Base-by-base conservation (phyloP, 2,888 invertebrate species). In the Didymodactylos carnosus region DNA sequence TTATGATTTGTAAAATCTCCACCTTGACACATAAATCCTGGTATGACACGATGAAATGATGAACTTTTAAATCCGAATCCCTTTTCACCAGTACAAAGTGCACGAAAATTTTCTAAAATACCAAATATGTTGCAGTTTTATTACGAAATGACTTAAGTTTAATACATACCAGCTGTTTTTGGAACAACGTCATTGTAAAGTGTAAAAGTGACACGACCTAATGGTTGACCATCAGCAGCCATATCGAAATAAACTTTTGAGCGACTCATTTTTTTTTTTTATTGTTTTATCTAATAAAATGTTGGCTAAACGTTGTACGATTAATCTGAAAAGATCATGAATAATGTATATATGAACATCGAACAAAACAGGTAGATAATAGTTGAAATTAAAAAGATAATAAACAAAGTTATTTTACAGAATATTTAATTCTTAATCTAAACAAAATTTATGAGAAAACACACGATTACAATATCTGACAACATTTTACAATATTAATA, bases 151-250 rank as follows among this genome's bases (percentile, higher is more conserved):
- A 71, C 25, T 19, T 71, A 10, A 4, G 13, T 46, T 41, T n/a
- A 29, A 72, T 71, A n/a, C n/a, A 72, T 76, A 78, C 78, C 80
- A 39, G 91, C 90, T 1, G 93, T 95, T 85, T 91, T 92, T 25
- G 94, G 94, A 73, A 92, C 92, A 69, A 93, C 90, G 84, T 94
- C 93, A 78, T 87, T 85, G 80, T 91, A 88, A 78, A 94, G 86
- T 35, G 27, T 62, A n/a, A 81, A 79, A n/a, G 51, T 46, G 35
- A 74, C 53, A 27, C 74, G 41, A 39, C 74, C 74, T 29, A 62
- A 27, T 71, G 74, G 74, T 29, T 74, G 71, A 69, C 43, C 25
- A 41, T 74, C 74, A 39, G 71, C 62, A 29, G 71, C 25, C 4
- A 71, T 23, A 40, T 74, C 74, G 39, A 74, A 74, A 40, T 41